phyloP scores from a whole-genome alignment of 2,797 vertebrate genomes.

The Lateolabrax maculatus region DNA sequence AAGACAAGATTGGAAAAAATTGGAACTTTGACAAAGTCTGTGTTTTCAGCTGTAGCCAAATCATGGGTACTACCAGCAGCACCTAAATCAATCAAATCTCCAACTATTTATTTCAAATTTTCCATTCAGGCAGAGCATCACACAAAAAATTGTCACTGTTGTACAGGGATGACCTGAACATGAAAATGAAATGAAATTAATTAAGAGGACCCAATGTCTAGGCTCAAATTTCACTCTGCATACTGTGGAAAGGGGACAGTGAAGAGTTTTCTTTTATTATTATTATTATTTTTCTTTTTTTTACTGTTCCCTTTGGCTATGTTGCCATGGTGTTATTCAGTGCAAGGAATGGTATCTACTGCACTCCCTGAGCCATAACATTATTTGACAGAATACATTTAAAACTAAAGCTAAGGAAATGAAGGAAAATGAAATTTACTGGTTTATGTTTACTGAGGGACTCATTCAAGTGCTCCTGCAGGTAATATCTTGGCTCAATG shows the following conservation, averaged over 20 bases:
- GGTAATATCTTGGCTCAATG: constrained; percentile 50
- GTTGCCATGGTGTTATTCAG: constrained; percentile 23
- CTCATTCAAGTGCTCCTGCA: constrained; percentile 50
- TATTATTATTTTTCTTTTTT: no score
- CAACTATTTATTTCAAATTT: neutral
- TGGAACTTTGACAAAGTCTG: neutral
- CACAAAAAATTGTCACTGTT: neutral
- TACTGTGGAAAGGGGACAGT: neutral
- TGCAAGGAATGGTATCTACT: constrained; percentile 1
- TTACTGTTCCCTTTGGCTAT: constrained; percentile 22
- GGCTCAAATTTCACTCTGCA: neutral
- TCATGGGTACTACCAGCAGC: neutral
- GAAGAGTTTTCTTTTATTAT: no score
- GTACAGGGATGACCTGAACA: neutral
- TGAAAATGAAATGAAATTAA: constrained; percentile 2
- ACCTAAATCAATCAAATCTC: neutral
- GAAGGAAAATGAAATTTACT: constrained; percentile 51
- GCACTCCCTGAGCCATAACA: constrained; percentile 13
- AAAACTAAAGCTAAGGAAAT: constrained; percentile 62
- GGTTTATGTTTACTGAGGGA: constrained; percentile 69
- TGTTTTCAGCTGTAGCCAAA: neutral
- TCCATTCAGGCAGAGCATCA: neutral
- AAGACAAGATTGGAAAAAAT: no score
- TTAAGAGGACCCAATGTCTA: neutral
- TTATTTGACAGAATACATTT: constrained; percentile 61